phyloP scores from a whole-genome alignment of 2,797 vertebrate genomes.

The Coreius guichenoti region DNA sequence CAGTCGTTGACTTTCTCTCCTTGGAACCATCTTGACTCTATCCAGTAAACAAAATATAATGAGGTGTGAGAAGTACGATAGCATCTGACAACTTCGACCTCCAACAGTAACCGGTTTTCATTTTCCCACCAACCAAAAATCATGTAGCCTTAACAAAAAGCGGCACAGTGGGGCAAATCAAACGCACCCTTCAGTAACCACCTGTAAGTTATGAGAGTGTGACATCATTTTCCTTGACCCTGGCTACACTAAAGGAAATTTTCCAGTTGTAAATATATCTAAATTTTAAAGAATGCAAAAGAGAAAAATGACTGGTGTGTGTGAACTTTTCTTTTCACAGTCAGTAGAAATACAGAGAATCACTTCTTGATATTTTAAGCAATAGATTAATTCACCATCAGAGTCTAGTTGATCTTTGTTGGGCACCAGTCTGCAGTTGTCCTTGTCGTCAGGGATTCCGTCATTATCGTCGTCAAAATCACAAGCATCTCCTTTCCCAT shows the following conservation, averaged over 20 bases:
- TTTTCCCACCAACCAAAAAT: slow-evolving; percentile 70
- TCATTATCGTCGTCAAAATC: slow-evolving; percentile 96
- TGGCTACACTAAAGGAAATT: slow-evolving; percentile 4
- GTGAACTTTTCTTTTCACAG: not conserved
- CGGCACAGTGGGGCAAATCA: slow-evolving; percentile 67
- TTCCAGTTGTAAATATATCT: slow-evolving; percentile 24
- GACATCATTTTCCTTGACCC: slow-evolving; percentile 32
- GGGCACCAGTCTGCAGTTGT: slow-evolving; percentile 94
- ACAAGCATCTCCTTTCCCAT: slow-evolving; percentile 94
- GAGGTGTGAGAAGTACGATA: slow-evolving; percentile 62
- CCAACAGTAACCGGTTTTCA: slow-evolving; percentile 66
- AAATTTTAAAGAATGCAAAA: slow-evolving; percentile 16
- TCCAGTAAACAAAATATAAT: slow-evolving; percentile 75
- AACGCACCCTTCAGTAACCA: slow-evolving; percentile 40
- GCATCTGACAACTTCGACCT: slow-evolving; percentile 54
- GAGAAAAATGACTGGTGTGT: not conserved
- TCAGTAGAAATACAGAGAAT: not conserved
- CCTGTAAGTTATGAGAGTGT: not conserved
- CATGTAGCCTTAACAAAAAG: slow-evolving; percentile 69
- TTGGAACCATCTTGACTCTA: slow-evolving; percentile 60
- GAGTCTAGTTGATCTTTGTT: slow-evolving; percentile 89
- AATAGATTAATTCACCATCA: slow-evolving; percentile 81
- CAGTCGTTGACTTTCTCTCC: slow-evolving; percentile 57
- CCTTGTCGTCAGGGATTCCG: slow-evolving; percentile 91
- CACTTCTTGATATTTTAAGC: not conserved